Conservation (phyloP, 2,113 vertebrate species). For the Oophaga pumilio region DNA sequence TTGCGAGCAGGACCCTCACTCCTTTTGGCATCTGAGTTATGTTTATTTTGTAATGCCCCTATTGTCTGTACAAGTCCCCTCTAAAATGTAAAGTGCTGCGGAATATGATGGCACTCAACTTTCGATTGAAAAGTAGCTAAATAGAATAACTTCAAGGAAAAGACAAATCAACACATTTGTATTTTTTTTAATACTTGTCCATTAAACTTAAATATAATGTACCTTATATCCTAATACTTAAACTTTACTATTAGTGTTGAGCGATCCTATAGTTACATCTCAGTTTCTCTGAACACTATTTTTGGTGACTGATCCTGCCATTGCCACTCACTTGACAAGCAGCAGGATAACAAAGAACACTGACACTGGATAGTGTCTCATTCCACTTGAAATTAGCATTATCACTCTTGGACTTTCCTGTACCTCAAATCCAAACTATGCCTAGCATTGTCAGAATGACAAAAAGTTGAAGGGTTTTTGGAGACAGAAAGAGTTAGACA, state of each 20-base stretch:
- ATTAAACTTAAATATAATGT: background rate
- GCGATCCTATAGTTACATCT: background rate
- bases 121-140: too few species aligned
- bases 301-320: background rate
- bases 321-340: background rate
- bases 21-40: too few species aligned
- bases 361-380: slow-evolving; percentile 7
- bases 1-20: too few species aligned
- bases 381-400: slow-evolving; percentile 22
- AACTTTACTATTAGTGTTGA: too few species aligned
- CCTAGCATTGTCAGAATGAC: slow-evolving; percentile 14
- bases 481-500: slow-evolving; percentile 25
- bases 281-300: background rate
- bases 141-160: too few species aligned
- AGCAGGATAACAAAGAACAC: slow-evolving; percentile 28
- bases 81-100: too few species aligned
- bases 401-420: slow-evolving; percentile 21
- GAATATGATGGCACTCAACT: too few species aligned
- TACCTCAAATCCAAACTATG: slow-evolving; percentile 1
- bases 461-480: background rate
- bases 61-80: too few species aligned
- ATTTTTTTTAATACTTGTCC: too few species aligned
- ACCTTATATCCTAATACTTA: background rate
- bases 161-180: too few species aligned
- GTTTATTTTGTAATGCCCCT: too few species aligned